phyloP scores from a whole-genome alignment of 2,797 vertebrate genomes.

The Hephaestus fuliginosus region DNA sequence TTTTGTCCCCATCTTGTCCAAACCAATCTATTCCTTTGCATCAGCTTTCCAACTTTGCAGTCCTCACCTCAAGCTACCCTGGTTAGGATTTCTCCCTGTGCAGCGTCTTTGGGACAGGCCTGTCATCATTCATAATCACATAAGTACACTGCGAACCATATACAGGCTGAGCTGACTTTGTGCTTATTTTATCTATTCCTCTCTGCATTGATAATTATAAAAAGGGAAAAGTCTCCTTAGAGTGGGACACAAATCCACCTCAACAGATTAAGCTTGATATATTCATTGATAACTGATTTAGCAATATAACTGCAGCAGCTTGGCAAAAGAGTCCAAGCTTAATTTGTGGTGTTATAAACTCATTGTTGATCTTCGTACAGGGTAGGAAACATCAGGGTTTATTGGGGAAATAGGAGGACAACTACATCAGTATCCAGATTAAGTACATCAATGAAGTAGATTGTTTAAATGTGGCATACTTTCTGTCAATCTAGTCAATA shows the following conservation, averaged over 20 bases:
- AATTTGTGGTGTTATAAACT: neutral
- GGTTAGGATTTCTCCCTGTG: conserved; percentile 21
- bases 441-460: neutral
- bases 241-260: conserved; percentile 4
- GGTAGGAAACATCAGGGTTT: neutral
- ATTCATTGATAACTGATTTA: neutral
- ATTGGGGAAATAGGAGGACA: neutral
- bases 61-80: conserved; percentile 15
- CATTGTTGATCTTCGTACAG: neutral
- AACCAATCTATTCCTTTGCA: conserved; percentile 6
- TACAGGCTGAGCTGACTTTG: conserved; percentile 16
- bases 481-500: no score
- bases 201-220: conserved; percentile 6
- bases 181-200: conserved; percentile 3
- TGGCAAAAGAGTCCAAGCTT: neutral
- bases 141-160: neutral
- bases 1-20: conserved; percentile 33
- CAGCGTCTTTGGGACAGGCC: conserved; percentile 16
- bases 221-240: neutral
- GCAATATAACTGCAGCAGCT: neutral
- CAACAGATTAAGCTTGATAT: neutral
- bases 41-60: conserved; percentile 15
- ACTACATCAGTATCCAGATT: neutral
- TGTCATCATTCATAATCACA: conserved; percentile 33
- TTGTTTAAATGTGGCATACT: no score